Conservation (phyloP, 2,797 vertebrate species). For the Cyclura pinguis region DNA sequence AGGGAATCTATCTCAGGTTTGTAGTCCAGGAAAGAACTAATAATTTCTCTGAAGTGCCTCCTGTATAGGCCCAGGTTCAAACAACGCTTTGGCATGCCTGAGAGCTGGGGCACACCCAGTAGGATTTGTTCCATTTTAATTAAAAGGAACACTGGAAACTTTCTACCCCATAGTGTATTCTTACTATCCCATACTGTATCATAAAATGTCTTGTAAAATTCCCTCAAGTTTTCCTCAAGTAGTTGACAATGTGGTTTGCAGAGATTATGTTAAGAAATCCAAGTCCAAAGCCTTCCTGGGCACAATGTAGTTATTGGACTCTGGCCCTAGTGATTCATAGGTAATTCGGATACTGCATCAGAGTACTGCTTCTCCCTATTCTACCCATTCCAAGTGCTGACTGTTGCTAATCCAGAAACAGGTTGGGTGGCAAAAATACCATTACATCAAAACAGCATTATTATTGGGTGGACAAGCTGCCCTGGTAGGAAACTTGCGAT, state of each 20-base stretch:
- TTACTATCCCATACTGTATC: too few species aligned
- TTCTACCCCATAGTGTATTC: too few species aligned
- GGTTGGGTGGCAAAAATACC: not conserved
- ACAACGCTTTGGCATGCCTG: not conserved
- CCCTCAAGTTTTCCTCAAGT: not conserved
- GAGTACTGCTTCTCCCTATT: too few species aligned
- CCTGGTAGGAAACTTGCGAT: too few species aligned
- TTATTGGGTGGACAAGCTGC: too few species aligned
- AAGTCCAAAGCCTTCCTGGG: not conserved
- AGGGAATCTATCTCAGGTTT: conserved; percentile 94
- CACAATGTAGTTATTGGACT: not conserved
- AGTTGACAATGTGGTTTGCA: not conserved
- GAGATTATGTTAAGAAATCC: not conserved
- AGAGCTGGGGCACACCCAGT: not conserved
- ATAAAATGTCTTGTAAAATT: not conserved
- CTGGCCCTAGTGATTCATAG: not conserved
- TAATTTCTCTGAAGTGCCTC: not conserved
- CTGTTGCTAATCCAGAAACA: not conserved
- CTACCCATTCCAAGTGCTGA: not conserved
- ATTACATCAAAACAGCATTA: not conserved
- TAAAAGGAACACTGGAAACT: not conserved
- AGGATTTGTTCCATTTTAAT: conserved; percentile 1
- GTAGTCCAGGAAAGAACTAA: conserved; percentile 20
- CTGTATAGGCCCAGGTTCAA: not conserved
- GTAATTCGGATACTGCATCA: not conserved